Evolutionary conservation across 2,113 vertebrate species (phyloP).

Genomic region (Ctenomys sociabilis): DNA sequence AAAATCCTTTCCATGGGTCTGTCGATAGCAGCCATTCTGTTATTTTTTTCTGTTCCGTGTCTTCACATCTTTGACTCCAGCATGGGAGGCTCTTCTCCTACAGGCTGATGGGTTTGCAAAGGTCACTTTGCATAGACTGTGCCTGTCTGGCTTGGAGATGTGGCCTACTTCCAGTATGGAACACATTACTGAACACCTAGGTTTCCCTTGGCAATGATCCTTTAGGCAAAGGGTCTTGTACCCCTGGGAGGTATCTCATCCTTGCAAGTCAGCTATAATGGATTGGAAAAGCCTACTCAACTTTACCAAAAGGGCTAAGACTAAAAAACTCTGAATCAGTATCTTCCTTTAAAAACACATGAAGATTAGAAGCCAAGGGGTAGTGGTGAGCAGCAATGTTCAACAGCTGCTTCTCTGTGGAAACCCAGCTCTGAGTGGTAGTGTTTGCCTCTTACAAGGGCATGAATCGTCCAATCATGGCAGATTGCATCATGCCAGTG

Average conservation of each 20-base stretch:
- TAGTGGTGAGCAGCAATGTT: rapidly evolving
- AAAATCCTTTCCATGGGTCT: not conserved
- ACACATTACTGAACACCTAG: too few relatives aligned
- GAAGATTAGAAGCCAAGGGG: not conserved
- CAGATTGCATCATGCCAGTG: too few relatives aligned
- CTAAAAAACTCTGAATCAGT: not conserved
- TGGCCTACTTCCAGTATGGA: not conserved
- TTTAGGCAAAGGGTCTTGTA: not conserved
- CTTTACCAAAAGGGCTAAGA: not conserved
- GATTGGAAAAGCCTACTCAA: not conserved
- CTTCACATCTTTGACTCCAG: not conserved
- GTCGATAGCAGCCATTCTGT: not conserved
- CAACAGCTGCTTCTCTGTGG: rapidly evolving
- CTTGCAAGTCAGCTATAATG: not conserved
- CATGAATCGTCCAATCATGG: rapidly evolving
- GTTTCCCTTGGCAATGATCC: not conserved
- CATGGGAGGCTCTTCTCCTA: not conserved
- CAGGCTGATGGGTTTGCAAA: not conserved
- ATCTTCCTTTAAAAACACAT: not conserved
- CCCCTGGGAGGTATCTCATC: not conserved
- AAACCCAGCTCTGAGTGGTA: rapidly evolving
- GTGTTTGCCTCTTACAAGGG: not conserved
- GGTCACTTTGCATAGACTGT: not conserved
- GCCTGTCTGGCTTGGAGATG: too few relatives aligned
- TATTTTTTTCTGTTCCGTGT: not conserved